phyloP scores from a whole-genome alignment of 2,888 invertebrate genomes.

The Heliconius ethilla region DNA sequence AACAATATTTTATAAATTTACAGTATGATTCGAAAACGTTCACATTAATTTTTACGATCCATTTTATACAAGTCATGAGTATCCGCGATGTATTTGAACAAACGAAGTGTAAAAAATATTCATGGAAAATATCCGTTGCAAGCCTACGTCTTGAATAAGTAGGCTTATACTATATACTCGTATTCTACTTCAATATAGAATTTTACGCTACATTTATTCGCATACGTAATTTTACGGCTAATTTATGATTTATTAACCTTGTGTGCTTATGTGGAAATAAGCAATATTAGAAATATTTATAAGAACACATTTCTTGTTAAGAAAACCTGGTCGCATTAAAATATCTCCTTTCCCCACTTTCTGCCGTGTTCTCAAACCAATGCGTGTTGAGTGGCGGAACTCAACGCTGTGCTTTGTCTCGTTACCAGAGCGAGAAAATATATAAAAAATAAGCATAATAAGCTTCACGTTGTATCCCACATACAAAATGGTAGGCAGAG shows the following conservation, averaged over 20 bases:
- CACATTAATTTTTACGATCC: neutral
- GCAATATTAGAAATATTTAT: neutral
- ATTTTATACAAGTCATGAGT: neutral
- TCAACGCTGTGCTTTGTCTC: too few relatives aligned
- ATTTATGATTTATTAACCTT: neutral
- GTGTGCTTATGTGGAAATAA: neutral
- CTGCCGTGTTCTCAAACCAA: too few relatives aligned
- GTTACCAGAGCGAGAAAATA: too few relatives aligned
- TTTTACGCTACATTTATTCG: neutral
- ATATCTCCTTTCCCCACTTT: too few relatives aligned
- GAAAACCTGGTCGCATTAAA: too few relatives aligned
- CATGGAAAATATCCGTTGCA: constrained; percentile 11
- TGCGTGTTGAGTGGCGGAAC: too few relatives aligned
- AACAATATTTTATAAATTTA: too few relatives aligned
- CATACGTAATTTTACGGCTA: neutral
- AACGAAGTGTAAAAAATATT: constrained; percentile 16
- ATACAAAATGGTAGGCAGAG: too few relatives aligned
- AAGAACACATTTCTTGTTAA: too few relatives aligned
- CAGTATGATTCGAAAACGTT: too few relatives aligned
- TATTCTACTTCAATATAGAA: neutral
- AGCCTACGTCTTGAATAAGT: constrained; percentile 3
- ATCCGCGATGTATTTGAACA: neutral
- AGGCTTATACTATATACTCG: neutral
- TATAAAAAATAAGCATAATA: too few relatives aligned
- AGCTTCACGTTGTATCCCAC: too few relatives aligned